Percentiles rank a stretch among this genome's conserved stretches.
These are phyloP conservation scores for Heliconius melpomene DNA, from an alignment of 1,140 invertebrate species.

Conservation along the genomic window DNA sequence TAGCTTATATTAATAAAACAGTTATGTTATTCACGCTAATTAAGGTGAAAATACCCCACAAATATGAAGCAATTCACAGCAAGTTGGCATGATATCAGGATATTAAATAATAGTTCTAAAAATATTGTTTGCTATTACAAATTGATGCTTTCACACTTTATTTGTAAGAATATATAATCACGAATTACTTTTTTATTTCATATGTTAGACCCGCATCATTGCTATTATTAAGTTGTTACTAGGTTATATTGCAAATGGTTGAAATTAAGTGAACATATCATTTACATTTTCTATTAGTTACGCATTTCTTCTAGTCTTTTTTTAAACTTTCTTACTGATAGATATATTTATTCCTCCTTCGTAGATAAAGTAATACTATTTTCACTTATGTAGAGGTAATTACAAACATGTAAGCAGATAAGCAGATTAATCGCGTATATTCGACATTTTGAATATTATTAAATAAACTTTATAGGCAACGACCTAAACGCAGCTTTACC, in stretches of 20 bases:
- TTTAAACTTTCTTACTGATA: no score
- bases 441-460: no score
- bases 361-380: no score
- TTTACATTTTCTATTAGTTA: not conserved
- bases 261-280: not conserved
- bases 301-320: not conserved
- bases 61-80: no score
- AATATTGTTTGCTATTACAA: slow-evolving; percentile 34
- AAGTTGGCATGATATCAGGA: slow-evolving; percentile 32
- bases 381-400: no score
- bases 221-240: not conserved
- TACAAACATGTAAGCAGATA: no score
- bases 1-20: not conserved
- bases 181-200: slow-evolving; percentile 9
- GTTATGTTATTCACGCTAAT: slow-evolving; percentile 6
- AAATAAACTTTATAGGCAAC: no score
- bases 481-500: no score
- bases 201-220: not conserved
- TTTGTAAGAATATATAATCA: slow-evolving; percentile 19
- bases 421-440: no score
- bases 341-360: no score
- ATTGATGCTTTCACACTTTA: slow-evolving; percentile 41
- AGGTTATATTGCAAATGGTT: not conserved
- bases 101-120: slow-evolving; percentile 21
- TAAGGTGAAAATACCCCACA: slow-evolving; percentile 6